Evolutionary conservation across 2,113 vertebrate species (phyloP).

Genomic region (Sturnus vulgaris): DNA sequence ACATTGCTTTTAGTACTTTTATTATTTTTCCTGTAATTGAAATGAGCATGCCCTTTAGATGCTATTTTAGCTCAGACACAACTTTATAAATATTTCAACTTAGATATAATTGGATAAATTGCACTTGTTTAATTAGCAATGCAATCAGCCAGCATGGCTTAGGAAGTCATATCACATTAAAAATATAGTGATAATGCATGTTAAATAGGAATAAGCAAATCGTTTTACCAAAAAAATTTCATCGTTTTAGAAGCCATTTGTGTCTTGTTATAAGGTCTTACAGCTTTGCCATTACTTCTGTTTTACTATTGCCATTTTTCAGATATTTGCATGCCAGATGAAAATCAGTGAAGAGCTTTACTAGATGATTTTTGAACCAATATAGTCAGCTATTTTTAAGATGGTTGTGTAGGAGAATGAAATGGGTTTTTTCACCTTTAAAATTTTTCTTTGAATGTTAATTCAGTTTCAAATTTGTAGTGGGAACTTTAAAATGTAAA

Average conservation of each 20-base stretch:
- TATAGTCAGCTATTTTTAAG: neutral
- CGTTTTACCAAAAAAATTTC: neutral
- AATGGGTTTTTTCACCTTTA: neutral
- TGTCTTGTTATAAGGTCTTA: neutral
- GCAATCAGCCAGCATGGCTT: conserved; percentile 51
- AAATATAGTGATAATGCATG: conserved; percentile 26
- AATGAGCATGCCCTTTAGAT: conserved; percentile 59
- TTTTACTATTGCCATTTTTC: neutral
- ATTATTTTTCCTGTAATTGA: conserved; percentile 38
- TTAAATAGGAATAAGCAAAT: conserved; percentile 21
- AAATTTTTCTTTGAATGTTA: neutral
- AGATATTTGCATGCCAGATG: neutral
- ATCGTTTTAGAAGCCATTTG: neutral
- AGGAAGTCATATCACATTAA: conserved; percentile 37
- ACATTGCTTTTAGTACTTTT: conserved; percentile 2
- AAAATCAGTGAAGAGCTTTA: neutral
- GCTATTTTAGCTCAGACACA: conserved; percentile 67
- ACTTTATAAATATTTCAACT: conserved; percentile 75
- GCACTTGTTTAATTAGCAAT: conserved; percentile 67
- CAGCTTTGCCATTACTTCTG: neutral
- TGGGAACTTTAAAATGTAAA: neutral
- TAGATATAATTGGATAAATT: conserved; percentile 73
- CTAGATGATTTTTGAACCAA: neutral
- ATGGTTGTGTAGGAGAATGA: neutral
- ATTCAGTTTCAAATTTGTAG: neutral